Percentiles rank a stretch among this genome's conserved stretches.
Conservation (phyloP, 2,113 vertebrate species). For the Ploceus nigricollis region DNA sequence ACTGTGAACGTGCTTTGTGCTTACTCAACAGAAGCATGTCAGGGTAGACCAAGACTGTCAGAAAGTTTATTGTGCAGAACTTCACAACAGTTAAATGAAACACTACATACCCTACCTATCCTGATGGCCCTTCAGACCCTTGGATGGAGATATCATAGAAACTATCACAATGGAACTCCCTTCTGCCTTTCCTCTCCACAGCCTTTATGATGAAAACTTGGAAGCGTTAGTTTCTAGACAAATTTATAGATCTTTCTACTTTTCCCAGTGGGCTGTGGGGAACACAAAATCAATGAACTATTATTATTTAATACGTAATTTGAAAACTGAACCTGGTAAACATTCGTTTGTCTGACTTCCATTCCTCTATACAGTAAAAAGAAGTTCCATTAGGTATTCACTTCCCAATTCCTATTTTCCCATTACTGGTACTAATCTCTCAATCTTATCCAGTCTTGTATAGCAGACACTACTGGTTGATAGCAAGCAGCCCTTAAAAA, state of each 20-base stretch:
- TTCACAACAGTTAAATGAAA: background rate
- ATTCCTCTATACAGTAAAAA: background rate
- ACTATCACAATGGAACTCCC: accelerated
- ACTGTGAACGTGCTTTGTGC: background rate
- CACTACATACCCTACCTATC: too few species aligned
- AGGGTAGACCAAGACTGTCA: background rate
- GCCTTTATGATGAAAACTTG: background rate
- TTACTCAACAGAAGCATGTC: background rate
- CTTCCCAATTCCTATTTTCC: background rate
- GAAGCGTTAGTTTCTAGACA: background rate
- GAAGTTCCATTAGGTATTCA: background rate
- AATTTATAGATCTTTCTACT: background rate
- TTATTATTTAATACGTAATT: background rate
- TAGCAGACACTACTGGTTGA: background rate
- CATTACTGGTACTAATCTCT: background rate
- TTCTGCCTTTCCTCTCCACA: background rate
- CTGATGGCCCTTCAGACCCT: background rate
- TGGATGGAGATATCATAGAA: background rate
- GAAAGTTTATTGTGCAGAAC: background rate
- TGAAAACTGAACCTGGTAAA: background rate
- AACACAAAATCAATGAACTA: background rate
- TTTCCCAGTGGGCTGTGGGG: background rate
- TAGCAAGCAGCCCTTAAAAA: background rate
- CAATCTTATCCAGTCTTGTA: background rate
- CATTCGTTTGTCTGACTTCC: background rate